These are phyloP conservation scores for Austrolebias charrua DNA, from an alignment of 2,797 vertebrate genomes.

Conservation along the genomic window DNA sequence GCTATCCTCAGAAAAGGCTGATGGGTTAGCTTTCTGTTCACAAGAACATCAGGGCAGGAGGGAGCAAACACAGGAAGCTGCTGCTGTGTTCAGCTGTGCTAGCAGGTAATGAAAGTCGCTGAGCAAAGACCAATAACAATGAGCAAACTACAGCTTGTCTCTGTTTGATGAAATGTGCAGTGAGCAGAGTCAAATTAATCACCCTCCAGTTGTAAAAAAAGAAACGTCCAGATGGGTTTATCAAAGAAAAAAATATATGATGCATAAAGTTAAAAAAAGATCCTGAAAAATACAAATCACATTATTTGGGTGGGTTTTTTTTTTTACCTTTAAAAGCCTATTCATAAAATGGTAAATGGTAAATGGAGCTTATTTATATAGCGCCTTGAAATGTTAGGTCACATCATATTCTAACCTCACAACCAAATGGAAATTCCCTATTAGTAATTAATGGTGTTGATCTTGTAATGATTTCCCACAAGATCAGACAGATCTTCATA, in stretches of 20 bases:
- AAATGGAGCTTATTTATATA: too few relatives aligned
- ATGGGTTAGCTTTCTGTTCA: not conserved
- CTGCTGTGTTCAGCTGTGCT: slow-evolving; percentile 17
- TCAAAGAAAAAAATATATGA: slow-evolving; percentile 12
- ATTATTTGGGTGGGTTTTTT: not conserved
- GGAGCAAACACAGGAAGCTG: slow-evolving; percentile 31
- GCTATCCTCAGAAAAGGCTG: slow-evolving; percentile 26
- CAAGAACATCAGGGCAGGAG: not conserved
- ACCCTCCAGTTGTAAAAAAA: slow-evolving; percentile 7
- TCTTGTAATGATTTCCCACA: slow-evolving; percentile 60
- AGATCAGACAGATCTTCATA: slow-evolving; percentile 46
- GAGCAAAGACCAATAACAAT: slow-evolving; percentile 39
- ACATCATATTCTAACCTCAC: slow-evolving; percentile 10
- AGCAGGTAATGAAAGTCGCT: slow-evolving; percentile 32
- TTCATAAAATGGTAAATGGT: too few relatives aligned
- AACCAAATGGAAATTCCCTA: slow-evolving; percentile 23
- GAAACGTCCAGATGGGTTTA: slow-evolving; percentile 12
- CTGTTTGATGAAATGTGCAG: slow-evolving; percentile 20
- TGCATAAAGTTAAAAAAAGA: not conserved
- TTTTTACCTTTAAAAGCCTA: slow-evolving; percentile 19
- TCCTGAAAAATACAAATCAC: slow-evolving; percentile 27
- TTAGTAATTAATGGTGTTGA: slow-evolving; percentile 64
- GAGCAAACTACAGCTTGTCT: slow-evolving; percentile 31
- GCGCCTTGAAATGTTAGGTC: not conserved
- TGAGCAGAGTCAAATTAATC: slow-evolving; percentile 23